These are phyloP conservation scores for Cryptoblepharus egeriae DNA, from an alignment of 2,797 vertebrate genomes.

Conservation along the genomic window DNA sequence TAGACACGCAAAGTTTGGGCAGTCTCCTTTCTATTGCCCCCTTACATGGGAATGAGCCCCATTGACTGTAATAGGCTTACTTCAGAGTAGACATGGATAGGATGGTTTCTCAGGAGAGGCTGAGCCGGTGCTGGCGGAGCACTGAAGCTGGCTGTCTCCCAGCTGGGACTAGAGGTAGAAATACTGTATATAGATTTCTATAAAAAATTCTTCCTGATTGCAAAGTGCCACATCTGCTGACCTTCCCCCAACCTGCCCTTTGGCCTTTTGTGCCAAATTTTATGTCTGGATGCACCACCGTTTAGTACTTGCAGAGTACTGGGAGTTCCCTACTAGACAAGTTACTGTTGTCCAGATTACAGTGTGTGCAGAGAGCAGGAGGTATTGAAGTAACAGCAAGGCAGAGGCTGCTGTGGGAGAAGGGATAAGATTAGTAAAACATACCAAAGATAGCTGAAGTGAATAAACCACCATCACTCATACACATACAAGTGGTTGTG, in stretches of 20 bases:
- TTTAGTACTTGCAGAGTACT: background rate
- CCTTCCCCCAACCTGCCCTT: background rate
- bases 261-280: background rate
- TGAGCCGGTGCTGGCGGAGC: too few relatives aligned
- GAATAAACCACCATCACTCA: background rate
- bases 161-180: background rate
- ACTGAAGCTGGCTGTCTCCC: too few relatives aligned
- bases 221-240: background rate
- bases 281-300: background rate
- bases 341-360: background rate
- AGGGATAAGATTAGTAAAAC: background rate
- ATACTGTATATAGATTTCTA: background rate
- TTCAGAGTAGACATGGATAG: too few relatives aligned
- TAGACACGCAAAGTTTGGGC: too few relatives aligned
- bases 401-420: background rate
- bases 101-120: too few relatives aligned
- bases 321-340: background rate
- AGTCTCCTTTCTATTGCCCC: too few relatives aligned
- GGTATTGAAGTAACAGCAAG: background rate
- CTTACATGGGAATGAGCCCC: too few relatives aligned
- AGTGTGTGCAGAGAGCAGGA: background rate
- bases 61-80: too few relatives aligned
- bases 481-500: background rate
- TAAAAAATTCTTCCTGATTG: background rate
- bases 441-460: background rate